These are phyloP conservation scores for Nematopogon swammerdamellus DNA, from an alignment of 2,888 invertebrate genomes.

Conservation along the genomic window DNA sequence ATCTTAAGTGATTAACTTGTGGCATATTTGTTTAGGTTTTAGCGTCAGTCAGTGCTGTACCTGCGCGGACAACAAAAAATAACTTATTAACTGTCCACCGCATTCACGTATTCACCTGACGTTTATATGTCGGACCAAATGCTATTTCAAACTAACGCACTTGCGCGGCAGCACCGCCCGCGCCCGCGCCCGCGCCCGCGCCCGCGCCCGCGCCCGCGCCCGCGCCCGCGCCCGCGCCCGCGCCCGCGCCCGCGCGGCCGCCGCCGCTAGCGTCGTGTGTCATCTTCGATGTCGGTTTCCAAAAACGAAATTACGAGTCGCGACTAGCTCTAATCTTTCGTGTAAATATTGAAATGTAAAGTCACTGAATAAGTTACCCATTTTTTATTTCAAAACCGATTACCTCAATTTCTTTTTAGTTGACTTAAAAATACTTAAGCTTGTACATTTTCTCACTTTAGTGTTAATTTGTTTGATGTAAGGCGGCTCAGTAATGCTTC, in stretches of 20 bases:
- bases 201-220: no score
- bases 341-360: conserved; percentile 37
- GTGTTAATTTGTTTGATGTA: neutral
- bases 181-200: no score
- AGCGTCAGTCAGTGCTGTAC: neutral
- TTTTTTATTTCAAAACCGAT: conserved; percentile 48
- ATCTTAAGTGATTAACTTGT: neutral
- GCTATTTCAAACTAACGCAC: no score
- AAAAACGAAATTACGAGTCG: neutral
- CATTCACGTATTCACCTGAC: no score
- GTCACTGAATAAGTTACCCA: conserved; percentile 53
- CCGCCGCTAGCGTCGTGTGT: no score
- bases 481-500: neutral
- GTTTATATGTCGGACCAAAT: no score
- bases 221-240: no score
- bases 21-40: neutral
- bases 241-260: no score
- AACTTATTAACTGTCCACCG: no score
- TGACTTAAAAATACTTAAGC: conserved; percentile 17
- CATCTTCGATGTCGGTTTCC: neutral
- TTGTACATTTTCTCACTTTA: neutral
- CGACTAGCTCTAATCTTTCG: conserved; percentile 3
- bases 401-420: conserved; percentile 52
- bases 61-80: no score
- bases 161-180: no score